Conservation (phyloP, 30 jellyfish, hydroid and myxozoan species). For the Cassiopea andromeda region DNA sequence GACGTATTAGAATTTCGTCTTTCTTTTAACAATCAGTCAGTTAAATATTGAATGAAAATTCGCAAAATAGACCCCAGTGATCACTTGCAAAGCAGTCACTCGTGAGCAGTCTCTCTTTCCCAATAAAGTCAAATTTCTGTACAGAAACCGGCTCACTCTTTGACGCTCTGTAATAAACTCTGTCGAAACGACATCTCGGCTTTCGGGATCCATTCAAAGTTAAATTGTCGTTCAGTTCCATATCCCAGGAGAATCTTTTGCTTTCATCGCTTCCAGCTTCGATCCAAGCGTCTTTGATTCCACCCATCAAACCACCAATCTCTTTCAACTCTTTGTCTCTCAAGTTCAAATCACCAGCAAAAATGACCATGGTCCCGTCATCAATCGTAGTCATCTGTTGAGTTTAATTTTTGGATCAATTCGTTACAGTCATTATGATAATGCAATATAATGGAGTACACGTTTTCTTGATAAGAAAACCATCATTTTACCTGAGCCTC, state of each 20-base stretch:
- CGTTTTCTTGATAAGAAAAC: background rate
- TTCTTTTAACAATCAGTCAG: too few species aligned
- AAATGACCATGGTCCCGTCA: conserved; percentile 41
- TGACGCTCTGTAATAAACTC: conserved; percentile 60
- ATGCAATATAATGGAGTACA: background rate
- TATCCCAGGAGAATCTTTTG: conserved; percentile 83
- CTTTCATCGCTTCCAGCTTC: conserved; percentile 48
- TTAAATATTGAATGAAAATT: conserved; percentile 16
- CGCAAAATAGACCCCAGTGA: conserved; percentile 84
- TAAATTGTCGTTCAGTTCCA: conserved; percentile 72
- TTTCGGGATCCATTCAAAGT: conserved; percentile 19
- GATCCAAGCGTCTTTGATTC: conserved; percentile 84
- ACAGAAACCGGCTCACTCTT: conserved; percentile 5
- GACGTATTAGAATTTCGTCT: too few species aligned
- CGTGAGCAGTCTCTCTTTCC: conserved; percentile 53
- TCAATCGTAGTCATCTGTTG: conserved; percentile 26
- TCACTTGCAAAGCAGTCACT: conserved; percentile 91
- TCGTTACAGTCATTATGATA: too few species aligned
- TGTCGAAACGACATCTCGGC: conserved; percentile 81
- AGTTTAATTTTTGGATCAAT: background rate
- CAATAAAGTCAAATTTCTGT: conserved; percentile 62
- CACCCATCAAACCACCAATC: conserved; percentile 66
- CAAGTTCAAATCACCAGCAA: conserved; percentile 89
- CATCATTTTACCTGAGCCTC: too few species aligned
- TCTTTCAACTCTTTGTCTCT: conserved; percentile 71